These are phyloP conservation scores for Spermophilus dauricus DNA, from an alignment of 2,113 vertebrate species.

Conservation along the genomic window DNA sequence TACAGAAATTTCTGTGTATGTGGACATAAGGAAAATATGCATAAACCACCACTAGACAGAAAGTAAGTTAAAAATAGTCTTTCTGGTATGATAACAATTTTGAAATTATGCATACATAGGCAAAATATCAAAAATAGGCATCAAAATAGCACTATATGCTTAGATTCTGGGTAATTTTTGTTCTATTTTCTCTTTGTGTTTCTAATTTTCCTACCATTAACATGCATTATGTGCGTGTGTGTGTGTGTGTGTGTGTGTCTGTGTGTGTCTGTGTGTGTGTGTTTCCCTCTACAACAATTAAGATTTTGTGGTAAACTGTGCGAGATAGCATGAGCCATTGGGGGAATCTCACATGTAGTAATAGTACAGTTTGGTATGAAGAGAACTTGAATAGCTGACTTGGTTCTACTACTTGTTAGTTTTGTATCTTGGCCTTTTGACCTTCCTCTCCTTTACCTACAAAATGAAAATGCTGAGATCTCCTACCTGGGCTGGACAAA, in stretches of 20 bases:
- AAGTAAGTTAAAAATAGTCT: slow-evolving; percentile 25
- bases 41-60: neutral
- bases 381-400: neutral
- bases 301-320: neutral
- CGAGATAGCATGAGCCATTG: neutral
- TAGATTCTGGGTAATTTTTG: neutral
- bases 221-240: neutral
- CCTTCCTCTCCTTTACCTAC: neutral
- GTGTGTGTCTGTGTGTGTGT: neutral
- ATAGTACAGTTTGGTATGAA: neutral
- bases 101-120: neutral
- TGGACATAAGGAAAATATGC: neutral
- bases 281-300: neutral
- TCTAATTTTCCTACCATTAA: slow-evolving; percentile 31
- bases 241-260: neutral
- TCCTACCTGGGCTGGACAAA: neutral
- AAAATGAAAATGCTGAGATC: neutral
- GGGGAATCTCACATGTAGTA: neutral
- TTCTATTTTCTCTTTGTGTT: neutral
- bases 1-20: slow-evolving; percentile 1
- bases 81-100: neutral
- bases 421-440: neutral
- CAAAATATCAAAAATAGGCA: neutral
- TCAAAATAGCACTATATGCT: neutral
- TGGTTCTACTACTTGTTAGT: neutral